A percentile compares a stretch with the other conserved stretches of the same genome.
Evolutionary conservation across 2,888 invertebrate species (phyloP).

Genomic region (Protodeltote pygarga): DNA sequence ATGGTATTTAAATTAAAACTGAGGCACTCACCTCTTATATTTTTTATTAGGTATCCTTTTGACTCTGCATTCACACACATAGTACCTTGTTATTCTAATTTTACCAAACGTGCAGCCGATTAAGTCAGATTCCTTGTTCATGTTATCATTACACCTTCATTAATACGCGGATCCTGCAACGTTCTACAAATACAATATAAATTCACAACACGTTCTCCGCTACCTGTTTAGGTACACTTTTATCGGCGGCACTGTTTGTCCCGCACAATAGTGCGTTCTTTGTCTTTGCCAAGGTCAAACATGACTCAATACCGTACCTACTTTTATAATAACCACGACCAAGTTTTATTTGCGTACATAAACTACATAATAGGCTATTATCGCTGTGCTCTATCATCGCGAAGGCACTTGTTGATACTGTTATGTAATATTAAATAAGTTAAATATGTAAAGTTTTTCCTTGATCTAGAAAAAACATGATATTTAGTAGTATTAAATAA

Average conservation of each 20-base stretch:
- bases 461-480: too few species aligned
- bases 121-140: constrained; percentile 19
- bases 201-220: constrained; percentile 64
- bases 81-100: background rate
- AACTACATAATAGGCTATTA: constrained; percentile 25
- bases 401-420: constrained; percentile 3
- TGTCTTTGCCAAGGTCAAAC: constrained; percentile 79
- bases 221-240: constrained; percentile 74
- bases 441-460: too few species aligned
- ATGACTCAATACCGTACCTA: constrained; percentile 54
- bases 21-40: too few species aligned
- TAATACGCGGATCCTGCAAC: constrained; percentile 60
- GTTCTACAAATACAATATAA: constrained; percentile 56
- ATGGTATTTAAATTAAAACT: too few species aligned
- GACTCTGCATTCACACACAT: background rate
- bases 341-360: constrained; percentile 33
- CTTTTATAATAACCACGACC: constrained; percentile 37
- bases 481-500: too few species aligned
- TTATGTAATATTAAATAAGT: too few species aligned
- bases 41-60: too few species aligned
- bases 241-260: constrained; percentile 72
- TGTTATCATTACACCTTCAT: constrained; percentile 49
- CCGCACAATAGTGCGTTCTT: constrained; percentile 70
- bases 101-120: background rate
- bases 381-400: constrained; percentile 8